A percentile compares a stretch with the other conserved stretches of the same genome.
These are phyloP conservation scores for Ormyrus nitidulus DNA, from an alignment of 2,888 invertebrate genomes.

Conservation along the genomic window DNA sequence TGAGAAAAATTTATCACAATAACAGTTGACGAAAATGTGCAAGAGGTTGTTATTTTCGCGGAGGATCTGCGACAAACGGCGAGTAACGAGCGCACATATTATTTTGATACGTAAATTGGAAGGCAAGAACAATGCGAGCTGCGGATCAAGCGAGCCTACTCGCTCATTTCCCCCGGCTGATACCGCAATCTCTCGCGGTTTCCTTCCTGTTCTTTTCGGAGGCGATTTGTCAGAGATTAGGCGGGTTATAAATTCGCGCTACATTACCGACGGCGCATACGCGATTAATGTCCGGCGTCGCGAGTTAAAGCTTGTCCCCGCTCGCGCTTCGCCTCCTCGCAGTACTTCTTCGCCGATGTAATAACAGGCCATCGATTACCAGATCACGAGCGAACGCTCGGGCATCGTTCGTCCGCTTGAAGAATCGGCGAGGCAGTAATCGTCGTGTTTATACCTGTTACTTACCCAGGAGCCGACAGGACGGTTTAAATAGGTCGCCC, in stretches of 20 bases:
- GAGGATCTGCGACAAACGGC: no score
- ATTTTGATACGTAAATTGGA: no score
- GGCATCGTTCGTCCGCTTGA: conserved; percentile 55
- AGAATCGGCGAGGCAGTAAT: conserved; percentile 59
- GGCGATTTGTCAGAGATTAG: conserved; percentile 70
- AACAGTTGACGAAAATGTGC: no score
- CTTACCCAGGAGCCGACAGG: conserved; percentile 59
- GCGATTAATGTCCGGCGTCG: conserved; percentile 58
- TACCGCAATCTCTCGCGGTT: conserved; percentile 56
- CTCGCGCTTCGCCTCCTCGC: conserved; percentile 24
- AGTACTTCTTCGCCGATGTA: conserved; percentile 54
- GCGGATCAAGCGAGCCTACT: not conserved
- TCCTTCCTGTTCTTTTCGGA: conserved; percentile 59
- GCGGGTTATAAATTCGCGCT: conserved; percentile 68
- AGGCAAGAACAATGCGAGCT: no score
- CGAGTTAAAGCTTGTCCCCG: conserved; percentile 18
- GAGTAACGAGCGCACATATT: no score
- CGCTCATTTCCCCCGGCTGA: conserved; percentile 6
- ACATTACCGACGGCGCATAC: conserved; percentile 59
- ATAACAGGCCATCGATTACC: conserved; percentile 64
- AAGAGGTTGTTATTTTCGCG: no score
- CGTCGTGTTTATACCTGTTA: conserved; percentile 63
- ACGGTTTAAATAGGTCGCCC: conserved; percentile 60
- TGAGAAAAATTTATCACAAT: no score
- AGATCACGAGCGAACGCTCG: conserved; percentile 57